Base-by-base conservation (phyloP, 1,140 invertebrate genomes). In the Coenobita brevimanus region DNA sequence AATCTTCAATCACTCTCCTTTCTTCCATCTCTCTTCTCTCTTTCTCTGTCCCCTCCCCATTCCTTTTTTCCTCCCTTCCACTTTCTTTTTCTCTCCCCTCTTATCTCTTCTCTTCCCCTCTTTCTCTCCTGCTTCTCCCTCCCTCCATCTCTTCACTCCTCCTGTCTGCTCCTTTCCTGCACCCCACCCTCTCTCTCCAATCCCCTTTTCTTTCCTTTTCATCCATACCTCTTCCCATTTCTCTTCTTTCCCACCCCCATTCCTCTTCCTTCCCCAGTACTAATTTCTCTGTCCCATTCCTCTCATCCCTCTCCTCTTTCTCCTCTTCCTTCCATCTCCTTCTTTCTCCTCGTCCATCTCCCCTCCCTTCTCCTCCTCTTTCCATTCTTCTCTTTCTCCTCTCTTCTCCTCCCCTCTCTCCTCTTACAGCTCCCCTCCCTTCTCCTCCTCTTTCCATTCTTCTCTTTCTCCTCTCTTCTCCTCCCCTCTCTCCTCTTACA, bases 41-140 rank as follows among this genome's bases (percentile, higher is more conserved):
- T 3, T 4, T 30, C 33, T 30, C 67, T 30, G 24, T 17, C 13
- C 67, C 27, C 36, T 17, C 24, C 27, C 27, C n/a, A n/a, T 36
- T 4, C 67, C 1, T 36, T 27, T 17, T 8, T 6, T 17, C 67
- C 36, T n/a, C 27, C 8, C 17, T n/a, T 6, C 67, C 30, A 15
- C 67, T 6, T 33, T 6, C 27, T 36, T 4, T 30, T 0, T 17
- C 36, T 30, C 36, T 17, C 67, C 24, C 10, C 1, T 1, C 67
- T 30, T 36, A 6, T 30, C 8, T 67, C 80, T 82, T 82, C 69
- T 36, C 80, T 8, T 64, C 60, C 80, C 62, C 27, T 36, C 67
- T 33, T 3, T 33, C 27, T 17, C 10, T n/a, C n/a, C n/a, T n/a
- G n/a, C n/a, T n/a, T n/a, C n/a, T n/a, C n/a, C n/a, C n/a, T n/a